Conservation (phyloP, 2,888 invertebrate genomes). For the Polyommatus icarus region DNA sequence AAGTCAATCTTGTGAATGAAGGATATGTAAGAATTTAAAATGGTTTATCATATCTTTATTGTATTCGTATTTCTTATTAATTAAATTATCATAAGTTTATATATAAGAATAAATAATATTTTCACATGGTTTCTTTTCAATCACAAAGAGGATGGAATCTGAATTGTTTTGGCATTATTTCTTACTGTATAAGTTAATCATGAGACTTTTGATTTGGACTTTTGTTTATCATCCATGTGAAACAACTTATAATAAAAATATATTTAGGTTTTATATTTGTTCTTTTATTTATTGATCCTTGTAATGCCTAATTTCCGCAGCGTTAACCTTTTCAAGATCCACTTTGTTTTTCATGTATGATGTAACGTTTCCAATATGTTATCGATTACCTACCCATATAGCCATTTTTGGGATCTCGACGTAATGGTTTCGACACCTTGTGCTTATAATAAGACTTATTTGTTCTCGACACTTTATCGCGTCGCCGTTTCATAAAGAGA, state of each 20-base stretch:
- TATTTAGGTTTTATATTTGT: slow-evolving; percentile 62
- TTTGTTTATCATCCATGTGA: slow-evolving; percentile 63
- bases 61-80: slow-evolving; percentile 44
- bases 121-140: slow-evolving; percentile 50
- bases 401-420: no score
- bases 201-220: slow-evolving; percentile 60
- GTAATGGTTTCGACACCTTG: no score
- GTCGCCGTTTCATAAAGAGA: no score
- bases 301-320: no score
- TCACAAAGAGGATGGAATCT: slow-evolving; percentile 68
- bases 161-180: slow-evolving; percentile 52
- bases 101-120: slow-evolving; percentile 45
- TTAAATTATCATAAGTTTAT: slow-evolving; percentile 44
- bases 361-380: no score
- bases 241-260: slow-evolving; percentile 65
- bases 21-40: slow-evolving; percentile 34
- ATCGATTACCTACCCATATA: no score
- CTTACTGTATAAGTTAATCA: slow-evolving; percentile 57
- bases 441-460: no score
- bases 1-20: slow-evolving; percentile 22
- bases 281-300: slow-evolving; percentile 48
- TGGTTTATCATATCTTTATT: slow-evolving; percentile 45
- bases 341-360: no score
- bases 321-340: no score
- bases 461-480: no score